Evolutionary conservation across 37 sponge, comb jelly and placozoan species (phyloP), one percentile per base, ranked within the genome.

Genomic region (Corticium candelabrum): DNA sequence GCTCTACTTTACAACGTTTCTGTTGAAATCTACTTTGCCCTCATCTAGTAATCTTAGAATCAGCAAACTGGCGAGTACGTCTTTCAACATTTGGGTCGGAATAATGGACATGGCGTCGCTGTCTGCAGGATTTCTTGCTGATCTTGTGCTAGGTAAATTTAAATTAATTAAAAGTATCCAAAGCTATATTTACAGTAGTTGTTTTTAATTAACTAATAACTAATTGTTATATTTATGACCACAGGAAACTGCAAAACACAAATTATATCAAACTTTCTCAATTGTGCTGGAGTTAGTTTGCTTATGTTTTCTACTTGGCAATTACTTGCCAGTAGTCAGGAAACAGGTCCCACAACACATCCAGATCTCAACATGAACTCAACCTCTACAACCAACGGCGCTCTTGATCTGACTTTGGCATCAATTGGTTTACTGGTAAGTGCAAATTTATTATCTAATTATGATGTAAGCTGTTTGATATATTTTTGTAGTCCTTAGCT

Each of bases 181-280:
- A n/a, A n/a, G 57, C 29, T 57, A n/a, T 34, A 38, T 57, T 3
- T 38, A 35, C 0, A 38, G 41, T 38, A 3, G 62, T 40, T 7
- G 2, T 82, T 7, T 1, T 67, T 15, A 1, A 37, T 43, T n/a
- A 62, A n/a, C n/a, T n/a, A n/a, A n/a, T n/a, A n/a, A n/a, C n/a
- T n/a, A n/a, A n/a, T n/a, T 29, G 11, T 35, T 30, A 7, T 35
- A n/a, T 32, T 31, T 0, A 57, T 3, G 70, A n/a, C 39, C 41
- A 0, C 68, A 87, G 88, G 88, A 3, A 89, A 89, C 76, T 85
- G 75, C 68, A n/a, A 36, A 7, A 85, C 83, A 41, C 90, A 89
- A 36, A 68, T 76, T 33, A 0, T 85, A 0, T 70, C 82, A 3
- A 81, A 73, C 35, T 33, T 85, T 0, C 2, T 82, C 0, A 37